Evolutionary conservation across 2,888 invertebrate genomes (phyloP).

Genomic region (Ichneumon xanthorius): DNA sequence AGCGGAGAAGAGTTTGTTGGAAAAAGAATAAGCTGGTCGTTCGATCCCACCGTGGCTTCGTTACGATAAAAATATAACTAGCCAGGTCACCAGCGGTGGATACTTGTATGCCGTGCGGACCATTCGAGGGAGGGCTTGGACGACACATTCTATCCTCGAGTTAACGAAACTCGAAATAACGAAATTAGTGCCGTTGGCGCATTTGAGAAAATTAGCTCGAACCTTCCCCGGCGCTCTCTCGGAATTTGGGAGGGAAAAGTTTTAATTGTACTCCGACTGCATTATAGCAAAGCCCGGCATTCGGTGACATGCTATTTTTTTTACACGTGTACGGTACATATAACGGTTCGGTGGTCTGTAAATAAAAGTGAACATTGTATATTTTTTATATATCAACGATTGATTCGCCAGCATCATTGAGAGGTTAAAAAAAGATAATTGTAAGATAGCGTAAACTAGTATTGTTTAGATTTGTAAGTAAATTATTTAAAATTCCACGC

Average conservation of each 20-base stretch:
- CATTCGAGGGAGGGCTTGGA: constrained; percentile 6
- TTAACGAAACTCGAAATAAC: constrained; percentile 75
- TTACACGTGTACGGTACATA: constrained; percentile 1
- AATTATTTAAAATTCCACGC: constrained; percentile 53
- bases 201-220: constrained; percentile 75
- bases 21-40: neutral
- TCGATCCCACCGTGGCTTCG: neutral
- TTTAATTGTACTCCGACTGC: constrained; percentile 73
- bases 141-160: constrained; percentile 43
- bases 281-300: constrained; percentile 46
- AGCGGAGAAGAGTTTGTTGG: neutral
- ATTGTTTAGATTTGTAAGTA: constrained; percentile 51
- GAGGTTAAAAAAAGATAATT: constrained; percentile 23
- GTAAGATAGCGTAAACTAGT: constrained; percentile 20
- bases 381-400: constrained; percentile 38
- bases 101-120: neutral
- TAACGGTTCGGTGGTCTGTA: constrained; percentile 34
- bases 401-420: constrained; percentile 15
- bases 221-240: constrained; percentile 39
- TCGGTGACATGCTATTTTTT: constrained; percentile 16
- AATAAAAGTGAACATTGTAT: constrained; percentile 48
- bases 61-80: constrained; percentile 22
- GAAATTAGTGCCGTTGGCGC: constrained; percentile 72
- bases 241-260: constrained; percentile 66
- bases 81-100: constrained; percentile 4